These are phyloP conservation scores for Nibea albiflora DNA, from an alignment of 2,113 vertebrate species.

Conservation along the genomic window DNA sequence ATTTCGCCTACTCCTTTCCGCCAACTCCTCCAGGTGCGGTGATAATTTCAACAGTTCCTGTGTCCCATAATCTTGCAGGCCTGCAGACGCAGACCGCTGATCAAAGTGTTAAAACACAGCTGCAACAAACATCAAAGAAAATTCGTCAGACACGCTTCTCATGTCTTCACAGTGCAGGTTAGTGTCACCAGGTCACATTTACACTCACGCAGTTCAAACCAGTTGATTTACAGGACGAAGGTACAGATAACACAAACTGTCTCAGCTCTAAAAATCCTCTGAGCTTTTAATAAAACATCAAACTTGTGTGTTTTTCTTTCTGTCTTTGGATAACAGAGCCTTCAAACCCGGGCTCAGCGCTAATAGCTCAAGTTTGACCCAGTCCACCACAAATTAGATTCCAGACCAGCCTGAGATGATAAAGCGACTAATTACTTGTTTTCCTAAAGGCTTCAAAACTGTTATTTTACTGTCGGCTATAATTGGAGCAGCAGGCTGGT, in stretches of 20 bases:
- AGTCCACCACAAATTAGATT: slow-evolving; percentile 43
- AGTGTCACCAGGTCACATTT: slow-evolving; percentile 42
- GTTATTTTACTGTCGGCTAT: slow-evolving; percentile 68
- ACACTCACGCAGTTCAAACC: slow-evolving; percentile 20
- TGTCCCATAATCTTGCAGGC: slow-evolving; percentile 39
- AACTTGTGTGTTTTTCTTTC: slow-evolving; percentile 43
- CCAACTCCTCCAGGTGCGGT: slow-evolving; percentile 55
- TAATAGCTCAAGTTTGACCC: slow-evolving; percentile 62
- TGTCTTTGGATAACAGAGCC: slow-evolving; percentile 42
- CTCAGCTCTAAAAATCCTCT: slow-evolving; percentile 34
- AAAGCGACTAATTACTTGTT: slow-evolving; percentile 70
- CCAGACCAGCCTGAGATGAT: slow-evolving; percentile 65
- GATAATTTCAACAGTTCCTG: slow-evolving; percentile 55
- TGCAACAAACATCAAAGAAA: slow-evolving; percentile 56
- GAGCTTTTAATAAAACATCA: slow-evolving; percentile 23
- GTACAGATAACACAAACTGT: slow-evolving; percentile 31
- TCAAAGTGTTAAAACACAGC: slow-evolving; percentile 65
- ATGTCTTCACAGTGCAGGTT: slow-evolving; percentile 28
- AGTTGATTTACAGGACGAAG: slow-evolving; percentile 40
- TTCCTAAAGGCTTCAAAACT: slow-evolving; percentile 65
- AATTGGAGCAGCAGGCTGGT: slow-evolving; percentile 69
- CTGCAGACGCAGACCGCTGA: slow-evolving; percentile 67
- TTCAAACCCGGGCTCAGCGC: slow-evolving; percentile 41
- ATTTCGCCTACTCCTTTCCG: too few species aligned
- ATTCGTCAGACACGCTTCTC: background rate